Base-by-base conservation (phyloP, 1,140 invertebrate species). In the Drosophila bocqueti region DNA sequence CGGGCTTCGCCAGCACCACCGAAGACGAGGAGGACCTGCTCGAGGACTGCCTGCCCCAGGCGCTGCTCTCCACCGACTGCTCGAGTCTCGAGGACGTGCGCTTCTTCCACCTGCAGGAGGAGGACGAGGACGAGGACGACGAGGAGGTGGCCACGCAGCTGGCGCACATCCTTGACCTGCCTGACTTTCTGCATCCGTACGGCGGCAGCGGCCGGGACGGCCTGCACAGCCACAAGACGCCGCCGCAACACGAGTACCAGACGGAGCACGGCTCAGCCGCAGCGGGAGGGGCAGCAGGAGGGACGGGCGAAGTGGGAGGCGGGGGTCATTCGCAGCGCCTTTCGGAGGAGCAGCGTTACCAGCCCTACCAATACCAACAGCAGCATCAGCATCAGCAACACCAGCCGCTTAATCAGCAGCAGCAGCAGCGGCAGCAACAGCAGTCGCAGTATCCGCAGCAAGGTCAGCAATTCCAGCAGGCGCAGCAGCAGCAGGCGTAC, bases 181-280 rank as follows among this genome's bases (percentile, higher is more conserved):
- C 85, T 36, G 82, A 90, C 60, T 90, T 82, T 79, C 55, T 87
- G 47, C 85, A 87, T 52, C 79, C 85, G 66, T 90, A 90, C 72
- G 81, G 84, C 69, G 73, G 76, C 87, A 85, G 84, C 76, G 75
- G 75, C 80, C 72, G 83, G 71, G 80, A 74, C 61, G 87, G 74
- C 81, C 76, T 83, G 84, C 64, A 85, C 86, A 89, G 91, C 91
- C 82, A 91, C 91, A 92, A 92, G 59, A 92, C 91, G 91, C 86
- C 91, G 87, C 87, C 91, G 64, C 89, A 90, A 91, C 77, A 87
- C 77, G 84, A 87, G 83, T 87, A 81, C 45, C 84, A 87, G 72
- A 83, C 84, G 83, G 83, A 89, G 82, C 86, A 82, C 85, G 85
- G 83, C 76, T 64, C 46, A 55, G 58, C 79, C 76, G 85, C 84